These are phyloP conservation scores for Phocoena sinus DNA, from an alignment of 2,113 vertebrate genomes.

Conservation along the genomic window DNA sequence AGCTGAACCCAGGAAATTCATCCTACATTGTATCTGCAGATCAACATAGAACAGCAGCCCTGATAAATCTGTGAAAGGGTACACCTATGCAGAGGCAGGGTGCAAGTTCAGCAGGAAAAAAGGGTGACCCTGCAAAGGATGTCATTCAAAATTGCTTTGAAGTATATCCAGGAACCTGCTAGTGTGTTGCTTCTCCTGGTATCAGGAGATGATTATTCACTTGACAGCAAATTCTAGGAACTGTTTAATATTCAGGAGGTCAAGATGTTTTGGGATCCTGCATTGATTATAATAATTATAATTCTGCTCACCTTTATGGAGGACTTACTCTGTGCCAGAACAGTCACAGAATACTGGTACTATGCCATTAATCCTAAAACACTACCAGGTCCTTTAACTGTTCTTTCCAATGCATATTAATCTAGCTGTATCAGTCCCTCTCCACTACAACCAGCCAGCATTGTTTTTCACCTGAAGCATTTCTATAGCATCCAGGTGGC, in stretches of 20 bases:
- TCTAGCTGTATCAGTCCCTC: neutral
- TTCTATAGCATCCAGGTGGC: neutral
- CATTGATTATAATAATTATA: neutral
- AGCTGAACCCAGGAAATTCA: neutral
- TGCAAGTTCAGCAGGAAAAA: neutral
- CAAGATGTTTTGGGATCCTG: neutral
- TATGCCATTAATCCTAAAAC: neutral
- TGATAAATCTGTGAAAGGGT: neutral
- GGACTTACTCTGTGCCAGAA: neutral
- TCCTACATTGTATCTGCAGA: neutral
- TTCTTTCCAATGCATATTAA: neutral
- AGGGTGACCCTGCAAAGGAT: neutral
- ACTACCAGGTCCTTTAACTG: neutral
- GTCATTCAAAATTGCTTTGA: neutral
- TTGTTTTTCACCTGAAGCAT: neutral
- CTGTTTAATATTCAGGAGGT: conserved; percentile 1
- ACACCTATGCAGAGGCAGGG: neutral
- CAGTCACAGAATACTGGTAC: neutral
- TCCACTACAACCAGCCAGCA: neutral
- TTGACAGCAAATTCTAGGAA: neutral
- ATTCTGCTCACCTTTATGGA: neutral
- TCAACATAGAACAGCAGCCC: neutral
- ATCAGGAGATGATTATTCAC: neutral
- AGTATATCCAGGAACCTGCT: neutral
- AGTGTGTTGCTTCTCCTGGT: neutral